Base-by-base conservation (phyloP, 1,140 invertebrate species). In the Akabosia matsudoensis region DNA sequence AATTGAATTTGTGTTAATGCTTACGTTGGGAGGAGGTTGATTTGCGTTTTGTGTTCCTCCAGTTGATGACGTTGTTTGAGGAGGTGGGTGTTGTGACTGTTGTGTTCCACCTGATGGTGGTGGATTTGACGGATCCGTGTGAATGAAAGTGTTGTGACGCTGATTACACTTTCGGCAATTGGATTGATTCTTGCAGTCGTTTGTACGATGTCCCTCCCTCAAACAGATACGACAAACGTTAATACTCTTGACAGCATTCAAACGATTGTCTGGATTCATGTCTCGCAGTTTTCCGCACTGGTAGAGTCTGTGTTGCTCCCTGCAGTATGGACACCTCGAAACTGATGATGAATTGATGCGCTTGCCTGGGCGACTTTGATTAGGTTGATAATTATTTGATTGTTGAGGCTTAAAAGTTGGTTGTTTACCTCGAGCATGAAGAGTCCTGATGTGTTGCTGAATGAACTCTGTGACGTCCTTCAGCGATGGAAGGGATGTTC, bases 141-240 rank as follows among this genome's bases (percentile, higher is more conserved):
- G 76, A 7, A 77, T 70, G 30, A 74, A 33, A 1, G 54, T 34
- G 33, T 77, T 18, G 54, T 77, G 76, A 28, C 26, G 13, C 13
- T 51, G 16, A 1, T 28, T 18, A 45, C 76, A 77, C 7, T 31
- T 76, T 16, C 28, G 10, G 31, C 75, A 74, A 10, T 45, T 22
- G 4, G 24, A 64, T 13, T 22, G n/a, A 28, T 28, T 64, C 10
- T 13, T 13, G n/a, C 56, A 64, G 13, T 64, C n/a, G 10, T 10
- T 24, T 22, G n/a, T 64, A 28, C n/a, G 4, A 64, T 64, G 67
- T 30, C 33, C 33, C 7, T 7, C 7, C 14, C 28, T 3, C 28
- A 70, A 24, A 30, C 67, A 70, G 22, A 30, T 70, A 4, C 26
- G 24, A 22, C 67, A 70, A 18, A 30, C 28, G 7, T 7, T 10